Evolutionary conservation across 2,888 invertebrate species (phyloP).

Genomic region (Melangyna quadrimaculata): DNA sequence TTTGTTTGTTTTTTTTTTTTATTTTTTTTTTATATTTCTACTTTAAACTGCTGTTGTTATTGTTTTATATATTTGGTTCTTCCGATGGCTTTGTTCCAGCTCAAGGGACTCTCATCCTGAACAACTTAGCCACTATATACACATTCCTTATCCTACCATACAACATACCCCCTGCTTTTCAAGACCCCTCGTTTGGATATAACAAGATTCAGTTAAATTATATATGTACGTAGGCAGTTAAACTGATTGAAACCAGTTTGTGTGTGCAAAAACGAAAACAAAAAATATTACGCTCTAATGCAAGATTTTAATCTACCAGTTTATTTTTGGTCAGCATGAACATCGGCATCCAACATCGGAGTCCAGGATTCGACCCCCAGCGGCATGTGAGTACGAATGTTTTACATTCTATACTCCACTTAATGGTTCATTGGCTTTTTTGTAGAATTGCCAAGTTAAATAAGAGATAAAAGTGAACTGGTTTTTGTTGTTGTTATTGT

Average conservation of each 20-base stretch:
- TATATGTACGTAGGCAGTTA: slow-evolving; percentile 27
- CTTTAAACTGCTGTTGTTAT: slow-evolving; percentile 7
- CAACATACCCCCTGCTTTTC: too few species aligned
- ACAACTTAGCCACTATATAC: not conserved
- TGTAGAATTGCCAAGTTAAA: slow-evolving; percentile 28
- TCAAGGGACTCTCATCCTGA: slow-evolving; percentile 21
- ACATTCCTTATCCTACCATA: slow-evolving; percentile 18
- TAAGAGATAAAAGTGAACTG: slow-evolving; percentile 57
- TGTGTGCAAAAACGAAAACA: not conserved
- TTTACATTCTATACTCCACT: slow-evolving; percentile 33
- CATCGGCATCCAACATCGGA: not conserved
- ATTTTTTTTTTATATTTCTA: not conserved
- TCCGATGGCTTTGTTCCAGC: slow-evolving; percentile 30
- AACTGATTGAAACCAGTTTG: slow-evolving; percentile 46
- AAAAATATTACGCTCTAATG: slow-evolving; percentile 39
- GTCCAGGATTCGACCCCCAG: slow-evolving; percentile 12
- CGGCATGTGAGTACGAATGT: slow-evolving; percentile 19
- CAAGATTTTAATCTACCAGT: slow-evolving; percentile 51
- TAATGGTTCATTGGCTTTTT: slow-evolving; percentile 68
- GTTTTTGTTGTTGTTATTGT: slow-evolving; percentile 20
- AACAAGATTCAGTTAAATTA: slow-evolving; percentile 22
- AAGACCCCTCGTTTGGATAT: not conserved
- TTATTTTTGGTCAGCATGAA: slow-evolving; percentile 42
- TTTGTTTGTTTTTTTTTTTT: not conserved
- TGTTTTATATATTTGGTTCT: slow-evolving; percentile 9